phyloP scores from a whole-genome alignment of 2,113 vertebrate genomes.

The Centropus unirufus region DNA sequence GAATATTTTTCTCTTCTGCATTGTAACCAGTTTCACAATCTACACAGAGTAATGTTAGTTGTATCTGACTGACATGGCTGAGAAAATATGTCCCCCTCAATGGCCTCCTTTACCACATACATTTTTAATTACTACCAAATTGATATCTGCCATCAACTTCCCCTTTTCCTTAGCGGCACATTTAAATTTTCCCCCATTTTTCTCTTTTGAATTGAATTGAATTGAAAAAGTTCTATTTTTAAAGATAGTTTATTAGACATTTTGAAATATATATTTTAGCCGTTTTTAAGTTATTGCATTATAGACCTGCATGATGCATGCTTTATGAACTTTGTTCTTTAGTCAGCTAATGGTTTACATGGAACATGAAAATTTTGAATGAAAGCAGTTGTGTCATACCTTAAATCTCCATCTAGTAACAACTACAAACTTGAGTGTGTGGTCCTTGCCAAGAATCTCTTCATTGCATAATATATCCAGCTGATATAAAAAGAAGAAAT shows the following conservation, averaged over 20 bases:
- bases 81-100: background rate
- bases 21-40: background rate
- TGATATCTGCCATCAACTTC: background rate
- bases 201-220: background rate
- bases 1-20: background rate
- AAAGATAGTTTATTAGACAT: background rate
- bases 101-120: background rate
- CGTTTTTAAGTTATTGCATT: background rate
- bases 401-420: conserved; percentile 98
- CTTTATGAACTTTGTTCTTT: background rate
- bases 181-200: background rate
- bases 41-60: background rate
- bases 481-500: conserved; percentile 70
- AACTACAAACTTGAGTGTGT: conserved; percentile 96
- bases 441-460: conserved; percentile 95
- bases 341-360: background rate
- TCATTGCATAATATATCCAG: conserved; percentile 98
- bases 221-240: background rate
- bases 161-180: background rate
- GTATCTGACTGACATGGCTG: background rate
- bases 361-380: background rate
- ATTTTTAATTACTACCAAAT: background rate
- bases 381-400: conserved; percentile 64
- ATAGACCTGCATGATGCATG: background rate
- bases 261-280: background rate